Evolutionary conservation across 2,113 vertebrate species (phyloP).

Genomic region (Colossoma macropomum): DNA sequence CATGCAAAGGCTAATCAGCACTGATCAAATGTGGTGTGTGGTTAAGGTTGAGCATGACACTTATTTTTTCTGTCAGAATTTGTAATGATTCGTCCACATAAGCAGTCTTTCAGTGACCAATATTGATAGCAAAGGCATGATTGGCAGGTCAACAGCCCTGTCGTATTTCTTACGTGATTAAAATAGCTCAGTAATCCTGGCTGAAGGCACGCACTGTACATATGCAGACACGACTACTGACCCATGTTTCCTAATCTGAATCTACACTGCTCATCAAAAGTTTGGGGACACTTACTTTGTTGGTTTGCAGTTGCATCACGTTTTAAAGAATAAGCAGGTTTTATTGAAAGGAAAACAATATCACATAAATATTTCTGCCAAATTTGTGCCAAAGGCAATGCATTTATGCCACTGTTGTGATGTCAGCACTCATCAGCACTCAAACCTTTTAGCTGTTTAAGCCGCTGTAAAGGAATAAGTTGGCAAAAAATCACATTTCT

Average conservation of each 20-base stretch:
- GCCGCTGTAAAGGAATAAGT: too few species aligned
- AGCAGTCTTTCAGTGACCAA: not conserved
- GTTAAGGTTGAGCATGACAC: too few species aligned
- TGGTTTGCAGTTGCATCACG: not conserved
- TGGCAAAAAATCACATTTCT: too few species aligned
- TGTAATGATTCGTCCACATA: not conserved
- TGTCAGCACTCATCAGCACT: too few species aligned
- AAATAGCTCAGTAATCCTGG: conserved; percentile 9
- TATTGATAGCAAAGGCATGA: not conserved
- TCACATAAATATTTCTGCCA: too few species aligned
- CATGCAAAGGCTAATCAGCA: too few species aligned
- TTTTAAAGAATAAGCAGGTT: not conserved
- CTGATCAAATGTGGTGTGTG: too few species aligned
- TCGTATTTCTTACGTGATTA: not conserved
- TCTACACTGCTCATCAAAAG: not conserved
- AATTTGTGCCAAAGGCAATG: too few species aligned
- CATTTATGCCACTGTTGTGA: too few species aligned
- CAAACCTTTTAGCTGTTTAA: too few species aligned
- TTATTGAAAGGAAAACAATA: too few species aligned
- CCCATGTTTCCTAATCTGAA: not conserved
- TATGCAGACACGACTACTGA: not conserved
- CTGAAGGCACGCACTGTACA: not conserved
- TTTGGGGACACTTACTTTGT: not conserved
- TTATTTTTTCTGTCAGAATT: too few species aligned
- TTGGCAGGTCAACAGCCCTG: not conserved